Conservation (phyloP, 2,113 vertebrate species). For the Callocephalon fimbriatum region DNA sequence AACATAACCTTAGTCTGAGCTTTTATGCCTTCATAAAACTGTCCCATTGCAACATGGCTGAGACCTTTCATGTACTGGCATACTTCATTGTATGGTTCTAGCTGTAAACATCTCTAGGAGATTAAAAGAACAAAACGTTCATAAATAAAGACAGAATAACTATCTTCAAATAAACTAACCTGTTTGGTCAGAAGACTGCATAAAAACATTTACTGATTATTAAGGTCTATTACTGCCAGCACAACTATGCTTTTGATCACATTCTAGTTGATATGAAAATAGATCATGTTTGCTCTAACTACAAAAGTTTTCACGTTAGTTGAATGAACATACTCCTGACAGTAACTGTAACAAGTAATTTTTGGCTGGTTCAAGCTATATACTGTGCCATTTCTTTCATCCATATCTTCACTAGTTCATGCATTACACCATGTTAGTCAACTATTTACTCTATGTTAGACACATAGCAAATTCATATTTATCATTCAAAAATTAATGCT, state of each 20-base stretch:
- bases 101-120: slow-evolving; percentile 89
- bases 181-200: background rate
- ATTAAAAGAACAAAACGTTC: background rate
- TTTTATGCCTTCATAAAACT: slow-evolving; percentile 99
- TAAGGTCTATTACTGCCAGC: background rate
- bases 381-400: background rate
- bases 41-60: slow-evolving; percentile 96
- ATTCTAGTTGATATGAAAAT: background rate
- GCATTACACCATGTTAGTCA: background rate
- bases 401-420: background rate
- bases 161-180: background rate
- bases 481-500: background rate
- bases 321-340: background rate
- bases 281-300: background rate
- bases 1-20: slow-evolving; percentile 98
- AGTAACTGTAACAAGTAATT: background rate
- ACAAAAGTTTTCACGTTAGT: background rate
- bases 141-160: background rate
- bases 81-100: slow-evolving; percentile 96
- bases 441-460: background rate
- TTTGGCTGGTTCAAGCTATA: background rate
- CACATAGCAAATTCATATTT: background rate
- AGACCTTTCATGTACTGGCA: slow-evolving; percentile 99
- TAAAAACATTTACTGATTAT: background rate
- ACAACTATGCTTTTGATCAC: background rate